phyloP scores from a whole-genome alignment of 2,888 invertebrate genomes.

The Serripes groenlandicus region DNA sequence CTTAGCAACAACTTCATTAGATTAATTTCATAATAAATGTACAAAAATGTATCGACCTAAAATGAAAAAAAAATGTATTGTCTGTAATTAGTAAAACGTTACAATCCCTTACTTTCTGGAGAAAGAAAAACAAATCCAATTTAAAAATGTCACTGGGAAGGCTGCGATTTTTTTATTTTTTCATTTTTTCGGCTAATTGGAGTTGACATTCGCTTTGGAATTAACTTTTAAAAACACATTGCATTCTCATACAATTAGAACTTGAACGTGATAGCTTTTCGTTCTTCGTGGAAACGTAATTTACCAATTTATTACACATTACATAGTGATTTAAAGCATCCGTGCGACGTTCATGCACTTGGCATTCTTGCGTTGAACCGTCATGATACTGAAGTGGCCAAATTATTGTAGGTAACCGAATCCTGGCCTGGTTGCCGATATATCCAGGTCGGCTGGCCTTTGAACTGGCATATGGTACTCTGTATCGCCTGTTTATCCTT shows the following conservation, averaged over 20 bases:
- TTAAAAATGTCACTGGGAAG: too few relatives aligned
- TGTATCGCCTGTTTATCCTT: too few relatives aligned
- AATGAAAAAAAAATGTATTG: too few relatives aligned
- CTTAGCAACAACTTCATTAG: too few relatives aligned
- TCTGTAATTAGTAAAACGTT: too few relatives aligned
- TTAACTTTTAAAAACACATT: slow-evolving; percentile 24
- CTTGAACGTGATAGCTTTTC: slow-evolving; percentile 8
- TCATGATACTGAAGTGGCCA: slow-evolving; percentile 25
- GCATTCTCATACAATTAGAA: slow-evolving; percentile 11
- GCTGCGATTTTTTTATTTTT: background rate
- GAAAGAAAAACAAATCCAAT: too few relatives aligned
- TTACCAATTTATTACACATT: slow-evolving; percentile 23
- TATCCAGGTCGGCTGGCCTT: slow-evolving; percentile 19
- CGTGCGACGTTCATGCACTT: slow-evolving; percentile 24
- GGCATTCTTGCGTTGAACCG: slow-evolving; percentile 22
- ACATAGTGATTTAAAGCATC: slow-evolving; percentile 20
- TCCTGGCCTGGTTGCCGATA: slow-evolving; percentile 8
- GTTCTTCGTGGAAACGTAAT: slow-evolving; percentile 14
- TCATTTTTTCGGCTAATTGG: slow-evolving; percentile 6
- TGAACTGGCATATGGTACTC: slow-evolving; percentile 26
- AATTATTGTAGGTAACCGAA: slow-evolving; percentile 20
- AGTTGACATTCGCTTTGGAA: slow-evolving; percentile 25
- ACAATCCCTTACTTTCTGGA: too few relatives aligned
- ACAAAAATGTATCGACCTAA: too few relatives aligned
- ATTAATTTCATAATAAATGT: too few relatives aligned